phyloP scores from a whole-genome alignment of 2,113 vertebrate genomes.

The Tor tambroides region DNA sequence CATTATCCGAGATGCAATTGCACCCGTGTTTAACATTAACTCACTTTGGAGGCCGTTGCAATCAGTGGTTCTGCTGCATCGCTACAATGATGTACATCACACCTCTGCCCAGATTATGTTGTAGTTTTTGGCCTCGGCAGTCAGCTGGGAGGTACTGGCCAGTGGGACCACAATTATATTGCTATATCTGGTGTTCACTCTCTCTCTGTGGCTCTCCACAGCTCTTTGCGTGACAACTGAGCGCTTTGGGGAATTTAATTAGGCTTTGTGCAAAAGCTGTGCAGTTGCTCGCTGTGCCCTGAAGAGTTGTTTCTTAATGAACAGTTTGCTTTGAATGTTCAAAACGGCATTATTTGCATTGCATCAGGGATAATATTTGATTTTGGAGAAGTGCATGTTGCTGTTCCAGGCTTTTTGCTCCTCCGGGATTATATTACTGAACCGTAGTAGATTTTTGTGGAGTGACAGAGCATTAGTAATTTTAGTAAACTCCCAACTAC shows the following conservation, averaged over 20 bases:
- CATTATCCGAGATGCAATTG: background rate
- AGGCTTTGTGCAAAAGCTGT: conserved; percentile 30
- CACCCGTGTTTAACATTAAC: background rate
- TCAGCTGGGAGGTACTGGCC: conserved; percentile 8
- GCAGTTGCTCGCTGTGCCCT: conserved; percentile 11
- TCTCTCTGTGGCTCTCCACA: background rate
- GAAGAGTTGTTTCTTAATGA: conserved; percentile 12
- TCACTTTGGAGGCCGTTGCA: background rate
- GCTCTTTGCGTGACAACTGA: conserved; percentile 17
- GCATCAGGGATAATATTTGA: conserved; percentile 32
- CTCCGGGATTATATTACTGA: background rate
- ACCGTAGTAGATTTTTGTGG: conserved; percentile 44
- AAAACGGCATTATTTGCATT: conserved; percentile 38
- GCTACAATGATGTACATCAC: conserved; percentile 2
- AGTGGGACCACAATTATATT: conserved; percentile 21
- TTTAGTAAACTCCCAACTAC: background rate
- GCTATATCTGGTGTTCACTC: conserved; percentile 25
- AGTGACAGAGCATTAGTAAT: background rate
- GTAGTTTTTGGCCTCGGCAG: background rate
- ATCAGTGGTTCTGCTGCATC: conserved; percentile 24
- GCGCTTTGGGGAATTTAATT: conserved; percentile 30
- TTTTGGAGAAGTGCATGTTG: background rate
- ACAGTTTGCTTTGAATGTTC: background rate
- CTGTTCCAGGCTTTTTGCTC: background rate
- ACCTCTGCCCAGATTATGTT: conserved; percentile 8